phyloP scores from a whole-genome alignment of 2,113 vertebrate genomes.

The Aix galericulata region DNA sequence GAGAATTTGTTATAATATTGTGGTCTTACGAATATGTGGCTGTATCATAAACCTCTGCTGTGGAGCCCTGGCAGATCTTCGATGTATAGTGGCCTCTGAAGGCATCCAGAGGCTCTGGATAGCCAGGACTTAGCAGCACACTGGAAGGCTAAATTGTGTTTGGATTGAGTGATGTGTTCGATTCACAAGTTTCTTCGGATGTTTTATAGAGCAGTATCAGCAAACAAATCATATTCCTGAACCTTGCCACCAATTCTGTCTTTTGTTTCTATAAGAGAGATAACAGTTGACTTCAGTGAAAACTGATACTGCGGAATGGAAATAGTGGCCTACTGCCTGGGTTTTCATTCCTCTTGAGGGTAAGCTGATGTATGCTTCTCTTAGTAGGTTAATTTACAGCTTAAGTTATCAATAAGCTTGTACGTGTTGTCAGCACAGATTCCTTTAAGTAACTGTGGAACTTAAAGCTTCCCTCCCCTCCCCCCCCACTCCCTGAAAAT shows the following conservation, averaged over 20 bases:
- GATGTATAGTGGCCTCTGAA: background rate
- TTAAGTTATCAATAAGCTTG: background rate
- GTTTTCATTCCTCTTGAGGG: accelerated
- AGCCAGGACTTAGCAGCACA: background rate
- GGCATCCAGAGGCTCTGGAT: background rate
- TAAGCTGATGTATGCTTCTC: background rate
- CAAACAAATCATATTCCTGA: background rate
- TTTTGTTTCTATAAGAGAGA: background rate
- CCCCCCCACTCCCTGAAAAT: too few species aligned
- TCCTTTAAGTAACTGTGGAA: background rate
- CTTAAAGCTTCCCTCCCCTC: too few species aligned
- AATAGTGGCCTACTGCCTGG: background rate
- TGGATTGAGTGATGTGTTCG: background rate
- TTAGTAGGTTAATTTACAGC: background rate
- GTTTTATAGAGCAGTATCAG: background rate
- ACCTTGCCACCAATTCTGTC: accelerated
- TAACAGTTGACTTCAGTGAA: background rate
- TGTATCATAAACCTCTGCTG: background rate
- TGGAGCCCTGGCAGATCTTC: background rate
- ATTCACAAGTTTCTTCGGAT: background rate
- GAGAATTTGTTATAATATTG: background rate
- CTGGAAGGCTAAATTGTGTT: background rate
- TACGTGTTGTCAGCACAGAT: background rate
- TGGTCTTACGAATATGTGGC: background rate
- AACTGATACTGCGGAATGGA: background rate